Conservation (phyloP, 1,140 invertebrate species). For the Vanessa atalanta region DNA sequence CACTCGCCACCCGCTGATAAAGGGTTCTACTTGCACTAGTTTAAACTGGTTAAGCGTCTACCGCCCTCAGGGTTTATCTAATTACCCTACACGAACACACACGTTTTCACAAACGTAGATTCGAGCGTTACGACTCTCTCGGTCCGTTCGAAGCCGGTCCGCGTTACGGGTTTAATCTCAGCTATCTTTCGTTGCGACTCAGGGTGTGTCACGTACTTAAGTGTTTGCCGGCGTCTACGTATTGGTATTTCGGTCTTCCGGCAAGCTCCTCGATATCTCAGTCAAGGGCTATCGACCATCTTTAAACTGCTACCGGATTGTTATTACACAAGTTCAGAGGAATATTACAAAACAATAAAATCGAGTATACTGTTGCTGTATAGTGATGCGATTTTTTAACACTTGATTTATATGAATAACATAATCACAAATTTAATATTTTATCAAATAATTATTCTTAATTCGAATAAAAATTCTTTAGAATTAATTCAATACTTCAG, state of each 20-base stretch:
- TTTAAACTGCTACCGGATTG: constrained; percentile 51
- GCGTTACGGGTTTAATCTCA: constrained; percentile 56
- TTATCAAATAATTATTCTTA: too few relatives aligned
- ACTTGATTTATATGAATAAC: too few relatives aligned
- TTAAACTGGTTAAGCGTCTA: constrained; percentile 75
- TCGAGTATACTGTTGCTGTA: background rate
- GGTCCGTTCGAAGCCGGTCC: constrained; percentile 52
- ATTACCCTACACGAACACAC: constrained; percentile 71
- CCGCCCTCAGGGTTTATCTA: constrained; percentile 75
- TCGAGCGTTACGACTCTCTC: constrained; percentile 46
- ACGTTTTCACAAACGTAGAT: constrained; percentile 51
- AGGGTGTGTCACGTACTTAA: constrained; percentile 68
- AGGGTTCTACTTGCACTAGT: constrained; percentile 64
- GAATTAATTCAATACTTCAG: too few relatives aligned
- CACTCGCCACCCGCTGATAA: constrained; percentile 77
- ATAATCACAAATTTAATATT: too few relatives aligned
- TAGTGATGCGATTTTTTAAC: background rate
- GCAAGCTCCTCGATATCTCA: constrained; percentile 46
- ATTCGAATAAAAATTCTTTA: too few relatives aligned
- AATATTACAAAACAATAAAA: background rate
- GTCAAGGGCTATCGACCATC: constrained; percentile 71
- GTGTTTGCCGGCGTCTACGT: constrained; percentile 59
- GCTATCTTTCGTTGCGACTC: constrained; percentile 49
- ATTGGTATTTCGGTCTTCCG: constrained; percentile 66
- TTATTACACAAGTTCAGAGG: constrained; percentile 66